Evolutionary conservation across 2,113 vertebrate genomes (phyloP).

Genomic region (Verasper variegatus): DNA sequence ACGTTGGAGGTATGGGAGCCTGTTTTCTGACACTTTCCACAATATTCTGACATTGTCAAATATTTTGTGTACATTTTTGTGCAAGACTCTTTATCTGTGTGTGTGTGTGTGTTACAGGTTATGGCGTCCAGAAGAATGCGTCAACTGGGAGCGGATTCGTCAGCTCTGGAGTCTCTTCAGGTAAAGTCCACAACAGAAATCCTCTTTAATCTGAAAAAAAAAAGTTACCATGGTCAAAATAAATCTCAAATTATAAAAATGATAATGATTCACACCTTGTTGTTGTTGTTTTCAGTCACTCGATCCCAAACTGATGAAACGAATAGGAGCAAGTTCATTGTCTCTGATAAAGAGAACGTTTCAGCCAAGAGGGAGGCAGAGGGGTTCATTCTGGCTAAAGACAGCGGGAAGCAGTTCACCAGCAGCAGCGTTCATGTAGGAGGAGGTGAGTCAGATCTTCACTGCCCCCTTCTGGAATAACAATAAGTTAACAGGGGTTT

Average conservation of each 20-base stretch:
- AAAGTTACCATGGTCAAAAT: not conserved
- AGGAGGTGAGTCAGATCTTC: conserved; percentile 65
- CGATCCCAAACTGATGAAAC: conserved; percentile 85
- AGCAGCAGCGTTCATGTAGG: conserved; percentile 72
- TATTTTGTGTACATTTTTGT: not conserved
- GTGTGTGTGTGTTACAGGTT: conserved; percentile 51
- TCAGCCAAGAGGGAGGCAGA: conserved; percentile 90
- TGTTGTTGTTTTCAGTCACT: conserved; percentile 59
- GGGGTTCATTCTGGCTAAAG: conserved; percentile 90
- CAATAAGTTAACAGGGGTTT: not conserved
- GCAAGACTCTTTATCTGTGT: too few relatives aligned
- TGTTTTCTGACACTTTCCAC: not conserved
- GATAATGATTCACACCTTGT: not conserved
- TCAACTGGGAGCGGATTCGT: conserved; percentile 46
- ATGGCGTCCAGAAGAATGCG: conserved; percentile 76
- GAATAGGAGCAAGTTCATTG: conserved; percentile 87
- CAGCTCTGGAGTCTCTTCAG: conserved; percentile 60
- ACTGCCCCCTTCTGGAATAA: conserved; percentile 29
- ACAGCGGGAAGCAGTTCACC: conserved; percentile 94
- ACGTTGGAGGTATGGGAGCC: conserved; percentile 52
- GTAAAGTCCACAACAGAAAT: conserved; percentile 32
- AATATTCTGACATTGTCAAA: not conserved
- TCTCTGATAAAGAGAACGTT: conserved; percentile 91
- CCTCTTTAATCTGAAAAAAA: too few relatives aligned
- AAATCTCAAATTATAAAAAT: not conserved